Percentiles rank a stretch among this genome's conserved stretches.
phyloP scores from a whole-genome alignment of 2,113 vertebrate species.

The Furnarius figulus region DNA sequence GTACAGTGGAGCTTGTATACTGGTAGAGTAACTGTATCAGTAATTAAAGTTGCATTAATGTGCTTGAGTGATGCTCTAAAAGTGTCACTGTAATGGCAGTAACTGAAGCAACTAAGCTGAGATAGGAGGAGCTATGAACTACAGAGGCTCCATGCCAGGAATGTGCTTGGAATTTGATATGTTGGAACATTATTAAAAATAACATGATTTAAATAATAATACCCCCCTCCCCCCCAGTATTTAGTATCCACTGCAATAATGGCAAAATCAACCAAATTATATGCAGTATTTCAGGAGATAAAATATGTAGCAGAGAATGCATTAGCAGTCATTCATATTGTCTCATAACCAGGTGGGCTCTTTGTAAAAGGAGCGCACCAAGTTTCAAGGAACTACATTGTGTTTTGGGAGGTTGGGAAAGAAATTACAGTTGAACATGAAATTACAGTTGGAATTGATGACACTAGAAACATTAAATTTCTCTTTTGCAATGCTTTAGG shows the following conservation, averaged over 20 bases:
- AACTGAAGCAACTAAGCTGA: neutral
- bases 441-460: neutral
- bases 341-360: neutral
- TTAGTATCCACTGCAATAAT: neutral
- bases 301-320: neutral
- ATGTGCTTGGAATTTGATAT: neutral
- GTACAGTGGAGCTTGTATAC: neutral
- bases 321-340: neutral
- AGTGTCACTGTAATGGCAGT: neutral
- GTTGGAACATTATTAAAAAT: neutral
- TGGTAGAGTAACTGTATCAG: neutral
- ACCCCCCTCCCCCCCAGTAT: neutral
- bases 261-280: neutral
- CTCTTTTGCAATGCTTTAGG: neutral
- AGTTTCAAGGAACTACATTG: neutral
- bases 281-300: neutral
- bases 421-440: neutral
- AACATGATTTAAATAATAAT: neutral
- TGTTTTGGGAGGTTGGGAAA: neutral
- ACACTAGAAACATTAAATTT: neutral
- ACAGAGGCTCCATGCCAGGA: neutral
- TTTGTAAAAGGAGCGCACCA: neutral
- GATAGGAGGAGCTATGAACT: neutral
- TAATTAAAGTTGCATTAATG: constrained; percentile 22
- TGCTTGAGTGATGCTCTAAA: neutral